Evolutionary conservation across 2,888 invertebrate genomes (phyloP).

Genomic region (Metallyticus violacea): DNA sequence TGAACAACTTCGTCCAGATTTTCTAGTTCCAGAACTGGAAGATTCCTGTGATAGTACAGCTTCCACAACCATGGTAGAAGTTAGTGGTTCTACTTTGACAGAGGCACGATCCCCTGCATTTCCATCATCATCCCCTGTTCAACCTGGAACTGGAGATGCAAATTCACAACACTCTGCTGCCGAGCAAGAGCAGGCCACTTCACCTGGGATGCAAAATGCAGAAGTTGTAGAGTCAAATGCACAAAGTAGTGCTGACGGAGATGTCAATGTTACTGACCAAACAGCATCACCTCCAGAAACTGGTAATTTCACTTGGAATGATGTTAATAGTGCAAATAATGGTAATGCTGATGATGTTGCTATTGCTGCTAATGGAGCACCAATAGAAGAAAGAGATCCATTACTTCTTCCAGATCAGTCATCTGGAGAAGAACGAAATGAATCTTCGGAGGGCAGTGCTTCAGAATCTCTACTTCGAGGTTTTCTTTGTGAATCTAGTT

Average conservation of each 20-base stretch:
- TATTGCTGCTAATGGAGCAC: background rate
- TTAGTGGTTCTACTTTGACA: constrained; percentile 2
- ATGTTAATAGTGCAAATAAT: background rate
- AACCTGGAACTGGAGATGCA: background rate
- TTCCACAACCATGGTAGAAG: constrained; percentile 24
- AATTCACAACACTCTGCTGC: background rate
- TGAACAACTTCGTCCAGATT: constrained; percentile 26
- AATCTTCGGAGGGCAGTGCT: background rate
- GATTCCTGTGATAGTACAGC: background rate
- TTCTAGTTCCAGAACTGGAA: constrained; percentile 21
- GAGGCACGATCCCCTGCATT: constrained; percentile 23
- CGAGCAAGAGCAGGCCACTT: background rate
- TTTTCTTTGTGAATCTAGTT: constrained; percentile 20
- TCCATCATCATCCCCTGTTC: constrained; percentile 21
- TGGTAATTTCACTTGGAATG: constrained; percentile 17
- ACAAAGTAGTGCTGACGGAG: background rate
- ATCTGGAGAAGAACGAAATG: background rate
- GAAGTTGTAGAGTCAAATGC: background rate
- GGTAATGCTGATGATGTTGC: background rate
- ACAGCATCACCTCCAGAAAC: background rate
- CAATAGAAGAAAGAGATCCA: constrained; percentile 42
- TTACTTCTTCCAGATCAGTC: constrained; percentile 44
- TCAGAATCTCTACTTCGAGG: constrained; percentile 27
- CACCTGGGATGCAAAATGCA: background rate
- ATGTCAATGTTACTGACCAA: background rate